Percentiles rank a stretch among this genome's conserved stretches.
phyloP scores from a whole-genome alignment of 2,888 invertebrate species.

The Hirudinaria manillensis region DNA sequence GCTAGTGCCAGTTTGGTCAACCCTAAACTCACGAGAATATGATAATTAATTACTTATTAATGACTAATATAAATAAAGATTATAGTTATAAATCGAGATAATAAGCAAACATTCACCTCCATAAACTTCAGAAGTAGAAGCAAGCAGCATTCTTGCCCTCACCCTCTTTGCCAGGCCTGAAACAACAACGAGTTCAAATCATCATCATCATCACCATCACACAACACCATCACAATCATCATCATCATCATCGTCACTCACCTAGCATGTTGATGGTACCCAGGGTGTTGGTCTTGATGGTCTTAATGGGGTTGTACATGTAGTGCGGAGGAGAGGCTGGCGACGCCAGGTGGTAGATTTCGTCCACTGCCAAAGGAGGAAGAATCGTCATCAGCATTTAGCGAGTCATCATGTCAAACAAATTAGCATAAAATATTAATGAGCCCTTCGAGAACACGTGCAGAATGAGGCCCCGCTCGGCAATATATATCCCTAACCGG shows the following conservation, averaged over 20 bases:
- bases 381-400: background rate
- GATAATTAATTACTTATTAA: background rate
- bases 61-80: background rate
- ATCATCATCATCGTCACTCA: constrained; percentile 38
- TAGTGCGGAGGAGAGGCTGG: constrained; percentile 99
- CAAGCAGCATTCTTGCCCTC: constrained; percentile 84
- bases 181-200: background rate
- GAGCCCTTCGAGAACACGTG: too few species aligned
- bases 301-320: constrained; percentile 99
- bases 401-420: background rate
- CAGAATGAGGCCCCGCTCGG: too few species aligned
- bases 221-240: background rate
- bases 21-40: too few species aligned
- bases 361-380: constrained; percentile 54
- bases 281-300: constrained; percentile 95
- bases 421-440: background rate
- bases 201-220: constrained; percentile 20
- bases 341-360: constrained; percentile 96
- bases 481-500: too few species aligned
- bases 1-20: too few species aligned
- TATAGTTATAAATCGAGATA: background rate
- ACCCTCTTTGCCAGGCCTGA: constrained; percentile 82
- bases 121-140: constrained; percentile 97
- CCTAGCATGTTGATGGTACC: constrained; percentile 62
- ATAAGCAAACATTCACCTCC: constrained; percentile 58